Evolutionary conservation across 2,888 invertebrate genomes (phyloP).

Genomic region (Ectemnius continuus): DNA sequence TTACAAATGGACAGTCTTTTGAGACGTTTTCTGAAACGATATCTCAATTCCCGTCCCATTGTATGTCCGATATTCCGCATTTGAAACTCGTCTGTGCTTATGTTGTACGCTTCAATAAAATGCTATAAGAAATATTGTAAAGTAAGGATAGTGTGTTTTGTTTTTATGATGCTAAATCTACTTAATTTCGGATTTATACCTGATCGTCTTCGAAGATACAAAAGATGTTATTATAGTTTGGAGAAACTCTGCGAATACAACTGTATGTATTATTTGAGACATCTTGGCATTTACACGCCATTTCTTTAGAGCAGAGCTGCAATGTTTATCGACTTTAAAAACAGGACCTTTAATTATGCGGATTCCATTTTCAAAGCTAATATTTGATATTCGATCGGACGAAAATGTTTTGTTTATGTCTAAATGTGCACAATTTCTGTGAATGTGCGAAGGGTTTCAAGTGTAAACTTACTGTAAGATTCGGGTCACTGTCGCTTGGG

Average conservation of each 20-base stretch:
- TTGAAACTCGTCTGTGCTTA: conserved; percentile 86
- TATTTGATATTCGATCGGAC: too few species aligned
- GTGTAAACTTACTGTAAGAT: conserved; percentile 81
- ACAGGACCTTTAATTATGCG: not conserved
- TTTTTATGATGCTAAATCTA: not conserved
- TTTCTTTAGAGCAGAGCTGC: conserved; percentile 83
- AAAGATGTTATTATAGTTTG: conserved; percentile 81
- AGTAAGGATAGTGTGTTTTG: not conserved
- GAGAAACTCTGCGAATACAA: conserved; percentile 85
- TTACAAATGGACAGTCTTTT: conserved; percentile 64
- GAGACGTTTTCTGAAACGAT: conserved; percentile 63
- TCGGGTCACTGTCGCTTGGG: conserved; percentile 81
- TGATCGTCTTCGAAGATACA: conserved; percentile 82
- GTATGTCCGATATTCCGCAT: conserved; percentile 81
- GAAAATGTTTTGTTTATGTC: not conserved
- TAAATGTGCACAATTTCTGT: not conserved
- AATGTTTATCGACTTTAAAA: conserved; percentile 60
- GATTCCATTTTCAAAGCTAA: not conserved
- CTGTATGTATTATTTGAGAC: conserved; percentile 89
- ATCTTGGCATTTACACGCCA: conserved; percentile 92
- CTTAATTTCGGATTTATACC: conserved; percentile 72
- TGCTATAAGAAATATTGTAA: conserved; percentile 77
- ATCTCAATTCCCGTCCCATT: conserved; percentile 59
- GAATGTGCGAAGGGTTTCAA: not conserved
- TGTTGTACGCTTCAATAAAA: conserved; percentile 88